phyloP scores from a whole-genome alignment of 2,888 invertebrate genomes.

The Lamellibrachia columna region DNA sequence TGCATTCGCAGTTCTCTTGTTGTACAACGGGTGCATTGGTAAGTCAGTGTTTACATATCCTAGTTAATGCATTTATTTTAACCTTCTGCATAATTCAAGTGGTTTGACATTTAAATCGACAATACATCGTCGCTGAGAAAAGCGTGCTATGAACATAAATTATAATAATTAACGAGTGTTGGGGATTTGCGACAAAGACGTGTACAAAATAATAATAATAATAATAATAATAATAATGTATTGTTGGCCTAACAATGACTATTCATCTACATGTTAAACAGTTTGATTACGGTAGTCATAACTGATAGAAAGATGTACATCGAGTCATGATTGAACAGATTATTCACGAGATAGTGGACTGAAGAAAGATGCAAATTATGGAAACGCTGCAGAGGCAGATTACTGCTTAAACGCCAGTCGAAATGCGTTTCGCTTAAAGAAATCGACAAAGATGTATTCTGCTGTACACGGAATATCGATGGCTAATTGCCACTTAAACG shows the following conservation, averaged over 20 bases:
- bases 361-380: not conserved
- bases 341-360: not conserved
- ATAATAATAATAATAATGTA: no score
- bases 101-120: no score
- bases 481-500: not conserved
- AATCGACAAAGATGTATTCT: not conserved
- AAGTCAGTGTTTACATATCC: no score
- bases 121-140: no score
- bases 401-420: slow-evolving; percentile 3
- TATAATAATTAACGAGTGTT: no score
- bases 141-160: no score
- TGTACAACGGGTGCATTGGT: no score
- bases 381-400: not conserved
- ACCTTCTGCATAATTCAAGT: no score
- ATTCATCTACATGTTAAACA: not conserved
- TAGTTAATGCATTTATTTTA: no score
- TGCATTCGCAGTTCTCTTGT: no score
- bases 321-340: not conserved
- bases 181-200: no score
- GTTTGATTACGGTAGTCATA: not conserved
- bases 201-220: no score
- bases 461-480: not conserved
- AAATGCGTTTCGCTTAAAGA: not conserved
- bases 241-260: not conserved
- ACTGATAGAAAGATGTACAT: not conserved